Base-by-base conservation (phyloP, 2,113 vertebrate genomes). In the Platysternon megacephalum region DNA sequence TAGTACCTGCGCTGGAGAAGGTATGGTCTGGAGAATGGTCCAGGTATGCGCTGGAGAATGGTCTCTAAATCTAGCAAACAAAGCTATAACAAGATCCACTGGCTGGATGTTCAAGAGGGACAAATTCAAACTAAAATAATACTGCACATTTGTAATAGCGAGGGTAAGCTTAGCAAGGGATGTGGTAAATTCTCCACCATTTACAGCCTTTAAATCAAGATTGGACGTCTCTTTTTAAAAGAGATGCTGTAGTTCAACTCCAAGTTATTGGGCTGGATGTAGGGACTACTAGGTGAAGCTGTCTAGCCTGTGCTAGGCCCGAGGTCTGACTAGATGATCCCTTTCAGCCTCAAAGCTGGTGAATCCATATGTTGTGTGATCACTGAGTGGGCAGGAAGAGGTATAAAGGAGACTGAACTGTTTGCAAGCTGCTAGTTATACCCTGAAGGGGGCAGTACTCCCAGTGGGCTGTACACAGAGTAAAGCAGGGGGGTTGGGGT, bases 221-320 rank as follows among this genome's bases (percentile, higher is more conserved):
- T 17, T 35, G 7, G 61, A 8, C 7, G 16, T 19, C 3, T 65
- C 61, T 65, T 65, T 65, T 32, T 35, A 35, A 58, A 88, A 79
- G 26, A 68, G 76, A 29, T 1, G 1, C 32, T 91, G 0, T 84
- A 61, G 35, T 65, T 83, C 56, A 86, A 10, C 13, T 42, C 22
- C 3, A 82, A 35, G 21, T 87, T 85, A 46, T 46, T 85, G 85
- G 11, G 1, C 86, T 49, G 84, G 42, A 68, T 90, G 76, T 53
- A 6, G 14, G 32, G 32, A 65, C 32, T 6, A 13, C 61, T 35
- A 90, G 46, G 29, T 83, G 82, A 90, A 93, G 74, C 83, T 82
- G 8, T 17, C 61, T 87, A 0, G 0, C 92, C 55, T 91, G 51
- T 5, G 1, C 79, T 74, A 84, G 0, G 1, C 61, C 65, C 9